phyloP scores from a whole-genome alignment of 2,797 vertebrate species.

The Phalloptychus januarius region DNA sequence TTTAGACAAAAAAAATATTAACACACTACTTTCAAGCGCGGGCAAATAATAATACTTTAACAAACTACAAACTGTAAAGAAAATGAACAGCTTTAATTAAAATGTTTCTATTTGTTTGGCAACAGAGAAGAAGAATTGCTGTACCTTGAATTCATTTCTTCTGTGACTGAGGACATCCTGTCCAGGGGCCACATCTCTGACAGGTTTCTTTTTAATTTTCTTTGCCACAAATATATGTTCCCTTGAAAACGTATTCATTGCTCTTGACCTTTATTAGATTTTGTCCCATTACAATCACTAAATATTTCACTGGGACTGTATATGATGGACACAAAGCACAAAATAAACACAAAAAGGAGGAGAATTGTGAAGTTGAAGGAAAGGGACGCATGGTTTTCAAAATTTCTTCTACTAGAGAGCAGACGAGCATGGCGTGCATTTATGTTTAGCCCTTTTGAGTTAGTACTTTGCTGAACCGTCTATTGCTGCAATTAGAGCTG shows the following conservation, averaged over 20 bases:
- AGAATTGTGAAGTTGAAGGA: neutral
- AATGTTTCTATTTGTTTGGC: slow-evolving; percentile 21
- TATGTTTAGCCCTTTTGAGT: neutral
- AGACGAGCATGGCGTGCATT: neutral
- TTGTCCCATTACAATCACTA: neutral
- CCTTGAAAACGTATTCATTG: neutral
- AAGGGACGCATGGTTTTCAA: neutral
- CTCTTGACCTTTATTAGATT: neutral
- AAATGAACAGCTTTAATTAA: slow-evolving; percentile 1
- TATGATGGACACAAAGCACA: neutral
- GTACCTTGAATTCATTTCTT: slow-evolving; percentile 92
- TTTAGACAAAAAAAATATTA: neutral
- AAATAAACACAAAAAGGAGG: neutral
- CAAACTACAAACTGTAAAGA: neutral
- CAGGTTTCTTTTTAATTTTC: slow-evolving; percentile 78
- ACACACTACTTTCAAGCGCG: neutral
- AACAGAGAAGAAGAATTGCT: slow-evolving; percentile 89
- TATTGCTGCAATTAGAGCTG: neutral
- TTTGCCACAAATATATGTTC: neutral
- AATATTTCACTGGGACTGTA: neutral
- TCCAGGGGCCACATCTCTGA: slow-evolving; percentile 88
- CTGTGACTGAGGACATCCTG: slow-evolving; percentile 92
- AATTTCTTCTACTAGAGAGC: neutral
- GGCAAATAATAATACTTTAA: neutral
- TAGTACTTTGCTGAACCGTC: neutral